Percentiles rank a stretch among this genome's conserved stretches.
These are phyloP conservation scores for Tinea trinotella DNA, from an alignment of 2,888 invertebrate species.

Conservation along the genomic window DNA sequence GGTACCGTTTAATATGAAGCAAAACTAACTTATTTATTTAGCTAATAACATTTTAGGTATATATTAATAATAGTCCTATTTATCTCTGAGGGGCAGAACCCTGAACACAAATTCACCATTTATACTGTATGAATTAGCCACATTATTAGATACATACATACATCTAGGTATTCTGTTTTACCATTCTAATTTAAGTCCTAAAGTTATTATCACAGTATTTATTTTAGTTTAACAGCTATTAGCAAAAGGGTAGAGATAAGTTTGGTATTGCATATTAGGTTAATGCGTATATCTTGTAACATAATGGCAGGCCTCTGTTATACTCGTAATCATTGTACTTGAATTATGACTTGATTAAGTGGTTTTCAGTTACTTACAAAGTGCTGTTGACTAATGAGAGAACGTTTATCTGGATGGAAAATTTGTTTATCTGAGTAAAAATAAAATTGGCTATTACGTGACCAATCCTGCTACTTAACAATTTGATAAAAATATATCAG, in stretches of 20 bases:
- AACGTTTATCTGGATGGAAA: background rate
- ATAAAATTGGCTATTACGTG: background rate
- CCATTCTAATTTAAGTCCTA: background rate
- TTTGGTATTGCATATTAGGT: slow-evolving; percentile 25
- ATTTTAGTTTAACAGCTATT: background rate
- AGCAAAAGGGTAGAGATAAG: background rate
- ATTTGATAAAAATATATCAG: background rate
- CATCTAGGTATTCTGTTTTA: background rate
- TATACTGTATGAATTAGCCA: background rate
- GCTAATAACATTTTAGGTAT: no score
- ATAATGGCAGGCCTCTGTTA: slow-evolving; percentile 43
- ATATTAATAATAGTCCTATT: no score
- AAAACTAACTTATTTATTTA: no score
- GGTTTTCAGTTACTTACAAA: slow-evolving; percentile 35
- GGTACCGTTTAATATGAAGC: no score
- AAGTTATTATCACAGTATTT: background rate
- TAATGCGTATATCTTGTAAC: slow-evolving; percentile 54
- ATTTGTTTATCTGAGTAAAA: background rate
- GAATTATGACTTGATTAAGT: slow-evolving; percentile 42
- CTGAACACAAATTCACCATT: background rate
- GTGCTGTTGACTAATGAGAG: slow-evolving; percentile 1
- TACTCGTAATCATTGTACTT: slow-evolving; percentile 63
- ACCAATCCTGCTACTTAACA: background rate
- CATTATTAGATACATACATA: background rate
- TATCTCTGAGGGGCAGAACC: no score